Evolutionary conservation across 1,140 invertebrate genomes (phyloP).

Genomic region (Theocolax elegans): DNA sequence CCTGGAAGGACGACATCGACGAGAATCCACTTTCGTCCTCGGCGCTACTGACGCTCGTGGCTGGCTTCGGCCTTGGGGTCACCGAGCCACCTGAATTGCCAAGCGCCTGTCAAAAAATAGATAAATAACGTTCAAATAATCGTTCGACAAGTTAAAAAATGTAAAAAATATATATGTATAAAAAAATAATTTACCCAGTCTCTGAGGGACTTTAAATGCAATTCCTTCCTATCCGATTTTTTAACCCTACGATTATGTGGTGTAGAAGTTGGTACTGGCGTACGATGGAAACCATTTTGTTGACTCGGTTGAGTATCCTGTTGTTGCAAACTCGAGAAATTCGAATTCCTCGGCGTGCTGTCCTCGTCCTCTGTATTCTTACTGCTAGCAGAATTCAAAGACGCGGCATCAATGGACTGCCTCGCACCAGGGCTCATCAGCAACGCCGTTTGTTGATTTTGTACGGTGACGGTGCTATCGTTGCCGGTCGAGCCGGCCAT

Average conservation of each 20-base stretch:
- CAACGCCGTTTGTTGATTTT: not conserved
- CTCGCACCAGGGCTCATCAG: slow-evolving; percentile 47
- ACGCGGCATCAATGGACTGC: slow-evolving; percentile 57
- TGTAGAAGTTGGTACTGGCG: slow-evolving; percentile 29
- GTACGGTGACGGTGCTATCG: too few species aligned
- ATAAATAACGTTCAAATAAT: not conserved
- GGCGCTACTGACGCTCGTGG: slow-evolving; percentile 61
- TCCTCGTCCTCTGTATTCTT: slow-evolving; percentile 60
- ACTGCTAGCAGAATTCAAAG: slow-evolving; percentile 58
- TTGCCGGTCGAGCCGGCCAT: too few species aligned
- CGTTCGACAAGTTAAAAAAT: not conserved
- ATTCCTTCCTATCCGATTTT: slow-evolving; percentile 22
- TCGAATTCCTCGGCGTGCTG: not conserved
- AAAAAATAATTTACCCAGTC: slow-evolving; percentile 37
- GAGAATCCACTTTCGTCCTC: slow-evolving; percentile 87
- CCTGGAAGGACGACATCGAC: slow-evolving; percentile 84
- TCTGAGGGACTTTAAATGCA: slow-evolving; percentile 22
- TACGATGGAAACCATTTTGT: not conserved
- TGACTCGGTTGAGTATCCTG: not conserved
- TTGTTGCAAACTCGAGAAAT: not conserved
- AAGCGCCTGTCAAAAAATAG: slow-evolving; percentile 12
- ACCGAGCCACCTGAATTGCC: slow-evolving; percentile 10
- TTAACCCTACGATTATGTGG: slow-evolving; percentile 22
- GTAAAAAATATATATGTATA: not conserved
- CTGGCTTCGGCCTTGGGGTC: slow-evolving; percentile 28